These are phyloP conservation scores for Pocillopora verrucosa DNA, from an alignment of 64 coral and sea anemone species.

Conservation along the genomic window DNA sequence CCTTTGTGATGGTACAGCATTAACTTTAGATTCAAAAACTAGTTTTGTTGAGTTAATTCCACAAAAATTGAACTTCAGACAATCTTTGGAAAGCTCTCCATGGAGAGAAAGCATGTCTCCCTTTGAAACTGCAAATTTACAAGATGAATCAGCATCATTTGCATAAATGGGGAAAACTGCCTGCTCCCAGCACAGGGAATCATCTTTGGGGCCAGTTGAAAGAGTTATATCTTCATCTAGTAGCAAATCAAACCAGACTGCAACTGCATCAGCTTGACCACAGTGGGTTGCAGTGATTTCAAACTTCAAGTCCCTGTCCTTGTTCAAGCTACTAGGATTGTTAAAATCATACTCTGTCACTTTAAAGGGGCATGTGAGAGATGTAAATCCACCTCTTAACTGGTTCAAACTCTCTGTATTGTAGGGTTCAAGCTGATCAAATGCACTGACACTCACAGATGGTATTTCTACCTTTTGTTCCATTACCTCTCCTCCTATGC, in stretches of 20 bases:
- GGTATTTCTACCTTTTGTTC: conserved; percentile 10
- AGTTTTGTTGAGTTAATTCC: neutral
- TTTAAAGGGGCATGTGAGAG: conserved; percentile 59
- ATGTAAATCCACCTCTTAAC: conserved; percentile 54
- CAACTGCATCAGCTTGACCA: conserved; percentile 83
- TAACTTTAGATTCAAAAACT: neutral
- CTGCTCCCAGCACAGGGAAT: conserved; percentile 97
- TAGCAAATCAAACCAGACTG: conserved; percentile 93
- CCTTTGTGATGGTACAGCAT: neutral
- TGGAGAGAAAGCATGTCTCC: conserved; percentile 37
- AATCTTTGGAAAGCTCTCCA: neutral
- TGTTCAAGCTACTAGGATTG: conserved; percentile 48
- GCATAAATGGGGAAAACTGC: conserved; percentile 80
- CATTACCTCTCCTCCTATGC: conserved; percentile 78
- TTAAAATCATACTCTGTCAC: conserved; percentile 82
- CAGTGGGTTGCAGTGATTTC: conserved; percentile 41
- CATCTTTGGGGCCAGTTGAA: conserved; percentile 71
- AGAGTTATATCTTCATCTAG: conserved; percentile 73
- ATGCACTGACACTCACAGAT: conserved; percentile 15
- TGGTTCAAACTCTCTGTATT: conserved; percentile 72
- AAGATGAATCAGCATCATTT: neutral
- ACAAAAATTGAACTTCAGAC: conserved; percentile 4
- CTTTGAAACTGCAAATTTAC: conserved; percentile 1
- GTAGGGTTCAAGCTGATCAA: conserved; percentile 66
- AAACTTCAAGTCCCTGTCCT: conserved; percentile 23